These are phyloP conservation scores for Perca fluviatilis DNA, from an alignment of 2,113 vertebrate species.

Conservation along the genomic window DNA sequence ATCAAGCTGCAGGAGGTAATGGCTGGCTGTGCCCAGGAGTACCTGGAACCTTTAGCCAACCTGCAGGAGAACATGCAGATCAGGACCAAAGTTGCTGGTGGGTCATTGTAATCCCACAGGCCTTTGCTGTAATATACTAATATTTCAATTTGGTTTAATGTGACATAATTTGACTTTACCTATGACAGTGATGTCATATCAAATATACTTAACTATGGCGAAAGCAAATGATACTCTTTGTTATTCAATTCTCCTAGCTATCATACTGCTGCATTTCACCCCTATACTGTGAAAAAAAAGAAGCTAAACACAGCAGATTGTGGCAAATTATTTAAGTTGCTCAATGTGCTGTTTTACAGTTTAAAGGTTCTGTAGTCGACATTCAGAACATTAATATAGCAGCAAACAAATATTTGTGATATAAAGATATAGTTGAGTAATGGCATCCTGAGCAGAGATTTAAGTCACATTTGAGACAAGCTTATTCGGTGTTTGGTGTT, in stretches of 20 bases:
- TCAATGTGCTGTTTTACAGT: not conserved
- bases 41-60: slow-evolving; percentile 96
- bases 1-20: slow-evolving; percentile 98
- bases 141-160: not conserved
- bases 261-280: not conserved
- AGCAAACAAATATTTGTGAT: too few species aligned
- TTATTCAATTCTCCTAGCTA: too few species aligned
- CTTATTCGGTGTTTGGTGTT: too few species aligned
- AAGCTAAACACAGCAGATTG: not conserved
- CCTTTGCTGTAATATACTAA: not conserved
- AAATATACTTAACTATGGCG: not conserved
- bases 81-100: slow-evolving; percentile 98
- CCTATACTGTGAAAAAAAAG: not conserved
- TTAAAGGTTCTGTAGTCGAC: too few species aligned
- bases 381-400: too few species aligned
- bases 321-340: not conserved
- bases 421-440: too few species aligned
- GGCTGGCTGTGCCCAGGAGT: slow-evolving; percentile 96
- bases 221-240: not conserved
- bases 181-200: not conserved
- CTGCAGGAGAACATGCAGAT: slow-evolving; percentile 99
- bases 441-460: too few species aligned
- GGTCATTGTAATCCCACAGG: slow-evolving; percentile 20
- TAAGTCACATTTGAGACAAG: too few species aligned
- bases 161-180: not conserved